Evolutionary conservation across 2,113 vertebrate genomes (phyloP).

Genomic region (Prionailurus bengalensis): DNA sequence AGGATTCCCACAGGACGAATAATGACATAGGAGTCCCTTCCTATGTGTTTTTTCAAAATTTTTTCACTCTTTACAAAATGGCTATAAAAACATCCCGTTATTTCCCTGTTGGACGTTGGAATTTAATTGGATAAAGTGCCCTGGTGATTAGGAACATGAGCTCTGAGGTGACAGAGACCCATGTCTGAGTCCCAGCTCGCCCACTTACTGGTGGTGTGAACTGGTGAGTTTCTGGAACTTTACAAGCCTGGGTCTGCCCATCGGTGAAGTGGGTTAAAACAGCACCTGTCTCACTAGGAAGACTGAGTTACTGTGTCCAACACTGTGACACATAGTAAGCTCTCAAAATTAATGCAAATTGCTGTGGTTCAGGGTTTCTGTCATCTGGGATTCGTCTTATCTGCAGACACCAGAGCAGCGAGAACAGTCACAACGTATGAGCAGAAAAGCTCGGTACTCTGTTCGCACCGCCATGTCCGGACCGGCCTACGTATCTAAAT

Average conservation of each 20-base stretch:
- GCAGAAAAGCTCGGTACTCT: too few species aligned
- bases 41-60: neutral
- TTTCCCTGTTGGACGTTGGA: neutral
- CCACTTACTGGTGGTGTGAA: neutral
- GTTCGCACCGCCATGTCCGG: too few species aligned
- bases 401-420: neutral
- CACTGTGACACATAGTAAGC: neutral
- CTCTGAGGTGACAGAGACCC: neutral
- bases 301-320: neutral
- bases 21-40: neutral
- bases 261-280: neutral
- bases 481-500: too few species aligned
- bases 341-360: neutral
- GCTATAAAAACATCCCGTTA: neutral
- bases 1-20: neutral
- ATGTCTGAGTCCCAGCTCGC: rapidly evolving
- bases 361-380: neutral
- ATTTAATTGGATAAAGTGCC: neutral
- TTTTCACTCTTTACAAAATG: neutral
- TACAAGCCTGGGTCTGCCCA: neutral
- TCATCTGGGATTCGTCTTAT: neutral
- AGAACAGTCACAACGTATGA: rapidly evolving
- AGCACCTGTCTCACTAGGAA: neutral
- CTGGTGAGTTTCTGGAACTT: neutral
- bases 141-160: neutral